Conservation (phyloP, 2,888 invertebrate species). For the Horisme vitalbata region DNA sequence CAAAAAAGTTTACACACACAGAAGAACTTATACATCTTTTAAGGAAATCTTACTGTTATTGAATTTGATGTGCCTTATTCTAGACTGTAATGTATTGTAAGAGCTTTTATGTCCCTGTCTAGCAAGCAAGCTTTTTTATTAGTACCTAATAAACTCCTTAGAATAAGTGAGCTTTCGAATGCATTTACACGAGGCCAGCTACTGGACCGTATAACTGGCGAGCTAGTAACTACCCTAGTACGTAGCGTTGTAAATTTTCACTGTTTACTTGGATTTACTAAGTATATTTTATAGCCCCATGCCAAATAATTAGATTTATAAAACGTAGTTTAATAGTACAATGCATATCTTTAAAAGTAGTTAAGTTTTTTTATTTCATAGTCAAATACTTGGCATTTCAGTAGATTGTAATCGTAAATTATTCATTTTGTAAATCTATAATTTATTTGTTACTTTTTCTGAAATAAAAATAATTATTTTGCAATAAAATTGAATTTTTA, state of each 20-base stretch:
- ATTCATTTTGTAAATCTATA: conserved; percentile 37
- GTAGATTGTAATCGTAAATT: conserved; percentile 35
- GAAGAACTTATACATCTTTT: too few species aligned
- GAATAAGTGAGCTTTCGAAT: not conserved
- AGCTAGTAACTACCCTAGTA: not conserved
- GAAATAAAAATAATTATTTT: too few species aligned
- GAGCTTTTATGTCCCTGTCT: too few species aligned
- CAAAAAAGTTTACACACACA: too few species aligned
- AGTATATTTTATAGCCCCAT: conserved; percentile 21
- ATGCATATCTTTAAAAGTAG: conserved; percentile 3
- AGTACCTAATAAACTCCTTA: too few species aligned
- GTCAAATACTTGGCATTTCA: conserved; percentile 41
- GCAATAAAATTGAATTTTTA: too few species aligned
- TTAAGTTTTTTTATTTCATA: conserved; percentile 10
- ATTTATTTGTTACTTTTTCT: conserved; percentile 46
- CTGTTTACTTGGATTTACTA: not conserved
- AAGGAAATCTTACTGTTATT: conserved; percentile 13
- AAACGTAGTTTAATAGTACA: conserved; percentile 17
- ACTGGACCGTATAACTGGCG: not conserved
- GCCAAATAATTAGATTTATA: conserved; percentile 33
- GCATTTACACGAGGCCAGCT: not conserved
- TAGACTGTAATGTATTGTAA: conserved; percentile 6
- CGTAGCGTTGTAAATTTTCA: not conserved
- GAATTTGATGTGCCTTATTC: conserved; percentile 22
- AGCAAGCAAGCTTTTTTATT: too few species aligned